Conservation (phyloP, 2,888 invertebrate species). For the Caradrina kadenii region DNA sequence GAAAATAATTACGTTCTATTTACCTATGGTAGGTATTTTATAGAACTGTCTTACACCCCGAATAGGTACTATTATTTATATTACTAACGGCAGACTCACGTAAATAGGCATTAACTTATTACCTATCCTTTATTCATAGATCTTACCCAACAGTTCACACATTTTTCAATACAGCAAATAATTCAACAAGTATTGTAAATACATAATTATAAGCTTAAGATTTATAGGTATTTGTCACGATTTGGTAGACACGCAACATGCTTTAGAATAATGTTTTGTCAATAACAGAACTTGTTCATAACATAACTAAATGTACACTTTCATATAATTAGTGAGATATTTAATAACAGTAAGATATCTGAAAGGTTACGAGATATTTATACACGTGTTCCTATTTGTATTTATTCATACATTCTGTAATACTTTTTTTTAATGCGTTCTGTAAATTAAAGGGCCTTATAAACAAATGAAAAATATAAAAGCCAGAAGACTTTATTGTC, state of each 20-base stretch:
- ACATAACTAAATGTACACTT: constrained; percentile 64
- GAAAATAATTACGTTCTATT: neutral
- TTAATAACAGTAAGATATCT: constrained; percentile 64
- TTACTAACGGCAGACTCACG: constrained; percentile 45
- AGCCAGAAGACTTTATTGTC: constrained; percentile 58
- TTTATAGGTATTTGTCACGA: constrained; percentile 48
- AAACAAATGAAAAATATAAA: constrained; percentile 34
- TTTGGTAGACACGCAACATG: constrained; percentile 80
- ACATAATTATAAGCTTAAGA: constrained; percentile 28
- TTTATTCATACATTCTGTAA: constrained; percentile 75
- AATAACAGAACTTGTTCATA: constrained; percentile 67
- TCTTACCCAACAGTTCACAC: constrained; percentile 50
- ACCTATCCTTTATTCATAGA: constrained; percentile 45
- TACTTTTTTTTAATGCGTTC: constrained; percentile 28
- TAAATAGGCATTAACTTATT: constrained; percentile 48
- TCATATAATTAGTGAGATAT: constrained; percentile 63
- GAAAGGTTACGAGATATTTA: constrained; percentile 64
- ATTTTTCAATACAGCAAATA: constrained; percentile 48
- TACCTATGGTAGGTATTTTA: constrained; percentile 19
- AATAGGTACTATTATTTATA: constrained; percentile 28
- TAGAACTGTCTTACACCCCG: constrained; percentile 20
- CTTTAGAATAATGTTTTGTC: constrained; percentile 78
- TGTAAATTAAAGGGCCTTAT: constrained; percentile 15
- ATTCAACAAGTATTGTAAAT: constrained; percentile 41
- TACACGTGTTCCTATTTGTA: constrained; percentile 62